Base-by-base conservation (phyloP, 2,888 invertebrate species). In the Litoditis marina region DNA sequence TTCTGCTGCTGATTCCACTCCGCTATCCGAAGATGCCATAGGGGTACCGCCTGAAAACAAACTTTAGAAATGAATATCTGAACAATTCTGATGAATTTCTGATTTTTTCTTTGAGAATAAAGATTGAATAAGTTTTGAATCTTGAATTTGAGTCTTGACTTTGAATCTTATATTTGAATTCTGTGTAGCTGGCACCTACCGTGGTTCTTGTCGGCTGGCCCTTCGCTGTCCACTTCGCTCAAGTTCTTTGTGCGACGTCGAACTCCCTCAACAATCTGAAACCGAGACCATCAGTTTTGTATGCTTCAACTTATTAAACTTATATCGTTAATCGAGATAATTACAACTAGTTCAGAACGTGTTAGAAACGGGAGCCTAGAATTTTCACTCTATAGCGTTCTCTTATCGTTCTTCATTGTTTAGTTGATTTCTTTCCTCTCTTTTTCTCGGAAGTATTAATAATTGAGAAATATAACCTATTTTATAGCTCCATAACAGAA, bases 1-100 rank as follows among this genome's bases (percentile, higher is more conserved):
- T 60, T 80, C 80, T 36, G 76, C 77, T 22, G 80, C 75, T 57
- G 80, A 80, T 71, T 81, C 81, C 51, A 81, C 78, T 25, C 81
- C 81, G 60, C 79, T 79, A 68, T 81, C 81, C 16, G 81, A 81
- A n/a, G 81, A 79, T 32, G 79, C 74, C 78, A 81, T 77, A 53
- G 80, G 79, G 22, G 72, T 69, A 42, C 68, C 71, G 55, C 68
- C 71, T 73, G 70, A 16, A n/a, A n/a, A n/a, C n/a, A n/a, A n/a
- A n/a, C n/a, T n/a, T n/a, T n/a, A n/a, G n/a, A n/a, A n/a, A n/a
- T n/a, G n/a, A n/a, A n/a, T n/a, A n/a, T n/a, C n/a, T n/a, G 69
- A 63, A 22, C 28, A 36, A 27, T 44, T 52, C 11, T 11, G 53
- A 34, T 27, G 31, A 22, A 36, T 8, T 59, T 16, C n/a, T n/a